Percentiles rank a stretch among this genome's conserved stretches.
Conservation (phyloP, 2,797 vertebrate genomes). For the Sarcophilus harrisii region DNA sequence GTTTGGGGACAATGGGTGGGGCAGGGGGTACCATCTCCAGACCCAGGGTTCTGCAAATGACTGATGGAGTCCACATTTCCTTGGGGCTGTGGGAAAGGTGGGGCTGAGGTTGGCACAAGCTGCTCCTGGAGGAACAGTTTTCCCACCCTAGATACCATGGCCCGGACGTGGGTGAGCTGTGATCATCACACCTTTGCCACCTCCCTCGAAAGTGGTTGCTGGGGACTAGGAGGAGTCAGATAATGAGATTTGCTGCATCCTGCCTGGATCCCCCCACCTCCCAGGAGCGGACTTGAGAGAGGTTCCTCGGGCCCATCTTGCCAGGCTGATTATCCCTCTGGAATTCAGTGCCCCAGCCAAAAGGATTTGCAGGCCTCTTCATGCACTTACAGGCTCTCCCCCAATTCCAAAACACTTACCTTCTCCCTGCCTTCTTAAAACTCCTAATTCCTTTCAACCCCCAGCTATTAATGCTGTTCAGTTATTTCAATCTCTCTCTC, state of each 20-base stretch:
- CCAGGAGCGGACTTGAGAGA: neutral
- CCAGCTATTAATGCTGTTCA: neutral
- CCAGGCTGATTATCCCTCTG: neutral
- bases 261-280: neutral
- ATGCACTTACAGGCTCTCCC: neutral
- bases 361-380: neutral
- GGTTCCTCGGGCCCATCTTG: neutral
- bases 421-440: neutral
- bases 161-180: neutral
- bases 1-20: neutral
- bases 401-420: too few relatives aligned
- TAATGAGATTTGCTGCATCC: slow-evolving; percentile 36
- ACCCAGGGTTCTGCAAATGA: neutral
- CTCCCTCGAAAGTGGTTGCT: neutral
- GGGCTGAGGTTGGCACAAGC: neutral
- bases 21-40: neutral
- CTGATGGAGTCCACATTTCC: neutral
- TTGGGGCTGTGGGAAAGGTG: neutral
- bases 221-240: slow-evolving; percentile 38
- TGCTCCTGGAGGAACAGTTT: neutral
- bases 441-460: neutral
- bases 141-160: neutral
- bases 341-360: neutral
- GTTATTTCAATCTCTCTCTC: neutral
- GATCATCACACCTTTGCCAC: neutral